phyloP scores from a whole-genome alignment of 1,140 invertebrate genomes.

The Cotesia vestalis region DNA sequence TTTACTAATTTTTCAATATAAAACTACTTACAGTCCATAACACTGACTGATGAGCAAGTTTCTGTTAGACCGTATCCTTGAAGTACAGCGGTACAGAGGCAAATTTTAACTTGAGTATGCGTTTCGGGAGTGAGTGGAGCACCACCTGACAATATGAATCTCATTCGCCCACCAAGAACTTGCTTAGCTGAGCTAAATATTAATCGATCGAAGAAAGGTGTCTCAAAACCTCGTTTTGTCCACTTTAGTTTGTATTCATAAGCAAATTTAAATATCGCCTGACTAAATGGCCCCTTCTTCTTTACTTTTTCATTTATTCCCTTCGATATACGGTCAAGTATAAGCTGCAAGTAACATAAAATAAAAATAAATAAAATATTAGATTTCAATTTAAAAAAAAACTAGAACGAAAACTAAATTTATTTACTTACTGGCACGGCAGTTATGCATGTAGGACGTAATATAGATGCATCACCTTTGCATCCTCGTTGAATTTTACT shows the following conservation, averaged over 20 bases:
- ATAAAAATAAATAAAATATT: conserved; percentile 37
- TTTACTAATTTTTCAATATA: conserved; percentile 13
- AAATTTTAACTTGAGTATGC: conserved; percentile 92
- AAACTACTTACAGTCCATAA: conserved; percentile 79
- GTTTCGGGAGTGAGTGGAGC: conserved; percentile 96
- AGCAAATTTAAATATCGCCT: conserved; percentile 89
- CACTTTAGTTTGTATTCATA: conserved; percentile 91
- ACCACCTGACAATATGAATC: conserved; percentile 89
- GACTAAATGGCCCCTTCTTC: conserved; percentile 76
- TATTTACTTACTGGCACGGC: conserved; percentile 84
- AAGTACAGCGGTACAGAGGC: conserved; percentile 88
- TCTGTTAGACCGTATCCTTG: conserved; percentile 98
- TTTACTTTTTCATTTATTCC: conserved; percentile 92
- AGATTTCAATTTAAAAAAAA: conserved; percentile 25
- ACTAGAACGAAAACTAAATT: background rate
- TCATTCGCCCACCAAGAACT: conserved; percentile 86
- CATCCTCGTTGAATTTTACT: conserved; percentile 95
- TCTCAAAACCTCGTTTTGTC: conserved; percentile 83
- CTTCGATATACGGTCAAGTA: conserved; percentile 95
- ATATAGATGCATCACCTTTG: conserved; percentile 88
- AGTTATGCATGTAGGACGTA: conserved; percentile 93
- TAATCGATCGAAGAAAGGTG: conserved; percentile 78
- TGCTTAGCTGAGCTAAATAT: conserved; percentile 72
- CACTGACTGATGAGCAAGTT: conserved; percentile 91
- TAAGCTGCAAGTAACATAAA: conserved; percentile 72